Base-by-base conservation (phyloP, 2,797 vertebrate species). In the Pseudotriccus pelzelni region DNA sequence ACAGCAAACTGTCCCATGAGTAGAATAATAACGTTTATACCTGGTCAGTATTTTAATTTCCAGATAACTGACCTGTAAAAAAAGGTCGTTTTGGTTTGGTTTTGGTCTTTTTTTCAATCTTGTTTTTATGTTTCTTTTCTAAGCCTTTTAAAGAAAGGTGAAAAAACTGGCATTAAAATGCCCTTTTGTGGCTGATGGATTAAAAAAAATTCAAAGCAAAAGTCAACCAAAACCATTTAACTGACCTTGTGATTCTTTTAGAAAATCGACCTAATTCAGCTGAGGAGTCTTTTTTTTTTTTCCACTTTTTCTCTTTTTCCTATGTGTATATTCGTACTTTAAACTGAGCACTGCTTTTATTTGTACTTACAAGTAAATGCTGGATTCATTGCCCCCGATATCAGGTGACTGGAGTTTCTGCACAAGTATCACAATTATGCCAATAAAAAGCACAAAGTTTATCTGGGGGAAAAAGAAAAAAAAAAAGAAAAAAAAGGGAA, bases 381-480 rank as follows among this genome's bases (percentile, higher is more conserved):
- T 99, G 64, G 99, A 99, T 91, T 99, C 99, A 3, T 99, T 99
- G 80, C 99, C 99, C 59, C 99, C 99, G 0, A 99, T 99, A 92
- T 99, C 99, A 56, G 99, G 99, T 3, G 99, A 99, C 96, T 99
- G 99, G 56, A 99, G 98, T 95, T 99, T 99, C 98, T 99, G 99
- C 67, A 99, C 99, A n/a, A 99, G 98, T 96, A 99, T 99, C 92
- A 99, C 98, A 63, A 99, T 99, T 84, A 99, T 99, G 92, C 99
- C 99, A 27, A 99, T 97, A 88, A 99, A 99, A 82, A 99, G 99
- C 63, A 99, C 98, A 74, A 99, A 99, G 95, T 99, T 99, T 82
- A 99, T 98, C 99, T 99, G 89, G 55, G 36, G 36, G 56, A 21
- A 27, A 25, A 7, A 17, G 24, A 53, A 52, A 77, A 97, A 52